Evolutionary conservation across 2,888 invertebrate species (phyloP).

Genomic region (Pollenia griseotomentosa): DNA sequence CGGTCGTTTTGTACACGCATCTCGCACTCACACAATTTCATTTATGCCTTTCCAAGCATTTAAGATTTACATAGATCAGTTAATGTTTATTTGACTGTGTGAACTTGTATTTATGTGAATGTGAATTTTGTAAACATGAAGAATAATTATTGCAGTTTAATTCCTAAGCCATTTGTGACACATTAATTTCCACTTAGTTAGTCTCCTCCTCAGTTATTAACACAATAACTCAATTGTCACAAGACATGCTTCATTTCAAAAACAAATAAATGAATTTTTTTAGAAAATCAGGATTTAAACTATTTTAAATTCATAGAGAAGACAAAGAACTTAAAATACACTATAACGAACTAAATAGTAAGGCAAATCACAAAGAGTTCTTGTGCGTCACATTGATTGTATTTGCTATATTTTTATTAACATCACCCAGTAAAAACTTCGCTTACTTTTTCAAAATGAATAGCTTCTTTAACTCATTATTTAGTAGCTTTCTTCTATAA

Average conservation of each 20-base stretch:
- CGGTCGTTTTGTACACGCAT: background rate
- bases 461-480: no score
- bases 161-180: constrained; percentile 24
- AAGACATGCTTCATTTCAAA: background rate
- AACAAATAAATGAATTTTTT: no score
- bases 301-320: no score
- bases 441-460: no score
- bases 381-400: no score
- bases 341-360: no score
- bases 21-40: background rate
- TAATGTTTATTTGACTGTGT: constrained; percentile 12
- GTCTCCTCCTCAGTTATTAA: constrained; percentile 13
- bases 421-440: no score
- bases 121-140: background rate
- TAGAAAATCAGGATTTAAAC: no score
- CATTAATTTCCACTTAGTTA: constrained; percentile 23
- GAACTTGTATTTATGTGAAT: background rate
- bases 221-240: background rate
- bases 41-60: constrained; percentile 16
- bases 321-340: no score
- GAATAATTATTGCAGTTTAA: constrained; percentile 34
- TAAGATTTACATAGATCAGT: constrained; percentile 30
- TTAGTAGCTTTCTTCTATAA: no score
- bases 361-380: no score
- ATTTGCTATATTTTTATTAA: no score